These are phyloP conservation scores for Eurosta solidaginis DNA, from an alignment of 1,140 invertebrate species.

Conservation along the genomic window DNA sequence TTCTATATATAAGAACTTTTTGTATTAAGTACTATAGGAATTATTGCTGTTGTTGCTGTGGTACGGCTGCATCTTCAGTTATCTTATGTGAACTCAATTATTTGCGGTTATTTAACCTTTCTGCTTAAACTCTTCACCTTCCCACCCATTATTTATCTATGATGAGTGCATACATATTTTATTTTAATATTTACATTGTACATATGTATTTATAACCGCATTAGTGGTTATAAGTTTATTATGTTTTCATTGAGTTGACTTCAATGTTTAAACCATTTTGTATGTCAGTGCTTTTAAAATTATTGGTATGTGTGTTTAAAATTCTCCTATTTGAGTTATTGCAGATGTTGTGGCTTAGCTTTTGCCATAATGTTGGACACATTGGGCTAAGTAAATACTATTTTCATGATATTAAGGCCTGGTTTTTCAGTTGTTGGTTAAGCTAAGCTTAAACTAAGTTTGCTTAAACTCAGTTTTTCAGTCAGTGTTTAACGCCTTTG, in stretches of 20 bases:
- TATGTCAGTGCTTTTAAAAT: neutral
- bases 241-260: neutral
- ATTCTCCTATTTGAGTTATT: neutral
- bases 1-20: neutral
- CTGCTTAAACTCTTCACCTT: neutral
- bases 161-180: neutral
- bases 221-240: neutral
- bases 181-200: neutral
- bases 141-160: too few species aligned
- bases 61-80: neutral
- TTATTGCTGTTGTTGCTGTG: neutral
- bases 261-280: neutral
- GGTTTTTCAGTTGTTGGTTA: too few species aligned
- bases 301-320: too few species aligned
- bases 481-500: too few species aligned
- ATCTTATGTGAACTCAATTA: constrained; percentile 28
- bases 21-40: too few species aligned
- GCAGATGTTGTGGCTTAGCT: neutral
- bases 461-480: too few species aligned
- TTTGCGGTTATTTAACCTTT: constrained; percentile 18
- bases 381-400: neutral
- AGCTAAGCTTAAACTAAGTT: too few species aligned
- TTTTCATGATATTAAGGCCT: too few species aligned
- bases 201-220: neutral
- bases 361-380: neutral